Conservation (phyloP, 2,113 vertebrate genomes). For the Neodon shergylaensis region DNA sequence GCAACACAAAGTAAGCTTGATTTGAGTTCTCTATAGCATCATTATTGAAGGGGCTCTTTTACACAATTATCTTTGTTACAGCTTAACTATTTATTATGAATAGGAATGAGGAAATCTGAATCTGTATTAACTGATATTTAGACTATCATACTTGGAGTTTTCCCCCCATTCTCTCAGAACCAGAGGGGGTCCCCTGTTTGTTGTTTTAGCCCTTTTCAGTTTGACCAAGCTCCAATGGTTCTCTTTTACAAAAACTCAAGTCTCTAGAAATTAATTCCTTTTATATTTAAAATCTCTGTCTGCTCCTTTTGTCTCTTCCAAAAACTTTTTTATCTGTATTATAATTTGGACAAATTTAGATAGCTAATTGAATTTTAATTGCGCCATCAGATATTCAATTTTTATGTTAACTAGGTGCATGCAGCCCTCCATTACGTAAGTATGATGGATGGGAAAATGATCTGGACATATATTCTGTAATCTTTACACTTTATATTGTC, state of each 20-base stretch:
- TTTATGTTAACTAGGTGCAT: background rate
- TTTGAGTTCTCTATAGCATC: background rate
- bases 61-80: background rate
- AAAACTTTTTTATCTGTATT: background rate
- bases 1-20: background rate
- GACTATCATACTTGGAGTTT: background rate
- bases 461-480: background rate
- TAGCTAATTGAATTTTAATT: background rate
- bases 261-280: slow-evolving; percentile 19
- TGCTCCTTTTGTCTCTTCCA: slow-evolving; percentile 1
- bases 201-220: slow-evolving; percentile 36
- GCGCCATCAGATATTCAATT: background rate
- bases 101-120: background rate
- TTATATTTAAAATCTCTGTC: background rate
- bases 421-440: slow-evolving; percentile 53
- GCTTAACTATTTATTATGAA: background rate
- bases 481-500: background rate
- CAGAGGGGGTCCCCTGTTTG: background rate
- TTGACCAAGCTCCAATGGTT: slow-evolving; percentile 39
- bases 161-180: slow-evolving; percentile 2
- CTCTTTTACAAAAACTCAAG: slow-evolving; percentile 73
- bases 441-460: background rate
- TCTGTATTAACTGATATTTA: background rate
- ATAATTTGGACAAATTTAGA: slow-evolving; percentile 15
- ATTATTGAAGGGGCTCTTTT: background rate